Base-by-base conservation (phyloP, 1,140 invertebrate genomes). In the Drosophila baimaii region DNA sequence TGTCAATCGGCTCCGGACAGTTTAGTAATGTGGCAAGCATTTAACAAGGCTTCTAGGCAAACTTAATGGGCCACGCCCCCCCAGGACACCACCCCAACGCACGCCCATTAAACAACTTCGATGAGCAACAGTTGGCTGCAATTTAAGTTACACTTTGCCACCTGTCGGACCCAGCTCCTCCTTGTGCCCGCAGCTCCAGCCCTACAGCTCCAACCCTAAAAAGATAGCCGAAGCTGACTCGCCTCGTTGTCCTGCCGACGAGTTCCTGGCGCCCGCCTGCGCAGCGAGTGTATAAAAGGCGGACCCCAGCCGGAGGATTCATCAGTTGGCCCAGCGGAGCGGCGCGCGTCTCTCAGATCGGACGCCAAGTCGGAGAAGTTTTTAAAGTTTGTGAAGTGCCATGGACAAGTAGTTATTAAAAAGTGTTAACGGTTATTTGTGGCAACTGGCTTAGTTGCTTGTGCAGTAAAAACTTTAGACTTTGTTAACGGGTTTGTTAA, bases 51-150 rank as follows among this genome's bases (percentile, higher is more conserved):
- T 54, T 31, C 64, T 37, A 69, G 68, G 52, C 61, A n/a, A 55
- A 44, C 37, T 52, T 69, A 69, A 69, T 69, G 62, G 65, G 39
- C 21, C 76, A 63, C 75, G 44, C 57, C 51, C 5, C 29, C 51
- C 25, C 47, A 31, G 10, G 7, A 9, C 31, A 17, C 31, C 17
- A 23, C 43, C 33, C 6, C 58, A 37, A 12, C 27, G 33, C n/a
- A 25, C 23, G 9, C 55, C 35, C 46, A 62, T 83, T 56, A 70
- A 78, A 75, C 64, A 76, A 78, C 65, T 85, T 75, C 77, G 64
- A 62, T 74, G 62, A 83, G 84, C 83, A 88, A 88, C 83, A 88
- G 83, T 88, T 88, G 73, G 83, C 79, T 68, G 83, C 84, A 89
- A 88, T 88, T 89, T 83, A 88, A 88, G 83, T 83, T 88, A 83